These are phyloP conservation scores for Tolypeutes matacus DNA, from an alignment of 2,797 vertebrate genomes.

Conservation along the genomic window DNA sequence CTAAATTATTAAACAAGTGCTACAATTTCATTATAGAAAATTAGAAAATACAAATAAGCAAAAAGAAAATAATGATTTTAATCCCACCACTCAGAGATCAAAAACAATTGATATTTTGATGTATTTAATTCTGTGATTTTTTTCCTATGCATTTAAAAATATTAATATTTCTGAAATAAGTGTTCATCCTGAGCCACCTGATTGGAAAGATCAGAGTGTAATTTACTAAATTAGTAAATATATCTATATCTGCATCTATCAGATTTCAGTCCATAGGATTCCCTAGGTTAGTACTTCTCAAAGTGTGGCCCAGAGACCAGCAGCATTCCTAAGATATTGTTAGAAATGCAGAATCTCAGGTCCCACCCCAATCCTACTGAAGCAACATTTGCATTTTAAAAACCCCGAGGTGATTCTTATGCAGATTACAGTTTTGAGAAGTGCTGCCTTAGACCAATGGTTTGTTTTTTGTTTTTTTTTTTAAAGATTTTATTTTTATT, in stretches of 20 bases:
- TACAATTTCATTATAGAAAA: neutral
- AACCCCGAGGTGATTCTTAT: neutral
- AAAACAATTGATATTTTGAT: neutral
- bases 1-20: neutral
- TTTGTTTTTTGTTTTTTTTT: too few species aligned
- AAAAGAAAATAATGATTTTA: neutral
- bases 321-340: neutral
- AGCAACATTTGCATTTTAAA: neutral
- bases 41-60: too few species aligned
- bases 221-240: neutral
- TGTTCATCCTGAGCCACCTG: neutral
- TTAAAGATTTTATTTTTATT: too few species aligned
- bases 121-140: neutral
- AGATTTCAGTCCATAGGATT: neutral
- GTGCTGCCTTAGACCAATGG: neutral
- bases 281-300: neutral
- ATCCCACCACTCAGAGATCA: neutral
- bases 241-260: neutral
- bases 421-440: neutral
- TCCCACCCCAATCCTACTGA: neutral
- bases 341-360: neutral
- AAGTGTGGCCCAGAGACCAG: neutral
- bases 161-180: neutral
- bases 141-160: neutral
- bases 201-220: neutral